Percentiles rank a stretch among this genome's conserved stretches.
Evolutionary conservation across 2,113 vertebrate genomes (phyloP).

Genomic region (Varanus salvator): DNA sequence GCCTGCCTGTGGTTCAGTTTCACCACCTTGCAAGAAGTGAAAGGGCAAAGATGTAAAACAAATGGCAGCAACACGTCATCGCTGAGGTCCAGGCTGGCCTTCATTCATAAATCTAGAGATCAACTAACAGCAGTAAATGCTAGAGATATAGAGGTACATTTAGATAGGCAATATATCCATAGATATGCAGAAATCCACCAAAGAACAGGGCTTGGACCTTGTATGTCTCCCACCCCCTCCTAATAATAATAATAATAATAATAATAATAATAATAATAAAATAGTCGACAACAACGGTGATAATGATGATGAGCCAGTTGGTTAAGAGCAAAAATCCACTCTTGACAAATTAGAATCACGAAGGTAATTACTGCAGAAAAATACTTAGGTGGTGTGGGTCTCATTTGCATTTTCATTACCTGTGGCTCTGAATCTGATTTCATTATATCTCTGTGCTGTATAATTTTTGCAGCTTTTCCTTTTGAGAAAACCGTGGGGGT

Average conservation of each 20-base stretch:
- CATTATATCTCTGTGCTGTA: constrained; percentile 51
- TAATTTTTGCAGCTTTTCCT: constrained; percentile 51
- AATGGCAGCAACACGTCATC: neutral
- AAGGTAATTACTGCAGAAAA: constrained; percentile 59
- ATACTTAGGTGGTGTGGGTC: constrained; percentile 18
- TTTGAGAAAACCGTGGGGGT: constrained; percentile 43
- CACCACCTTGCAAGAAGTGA: neutral
- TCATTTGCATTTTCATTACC: constrained; percentile 61
- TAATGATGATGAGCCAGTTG: neutral
- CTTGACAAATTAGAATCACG: constrained; percentile 47
- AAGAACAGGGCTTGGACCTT: neutral
- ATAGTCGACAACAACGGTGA: no score
- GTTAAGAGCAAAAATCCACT: constrained; percentile 33
- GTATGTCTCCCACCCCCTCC: neutral
- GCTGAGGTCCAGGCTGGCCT: neutral
- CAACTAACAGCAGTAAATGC: neutral
- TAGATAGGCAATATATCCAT: neutral
- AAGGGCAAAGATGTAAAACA: neutral
- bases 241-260: no score
- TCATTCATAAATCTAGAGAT: neutral
- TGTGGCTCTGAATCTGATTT: constrained; percentile 45
- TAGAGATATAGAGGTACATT: neutral
- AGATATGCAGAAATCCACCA: neutral
- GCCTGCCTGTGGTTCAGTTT: no score
- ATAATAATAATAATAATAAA: no score